phyloP scores from a whole-genome alignment of 2,888 invertebrate genomes.

The Sesia apiformis region DNA sequence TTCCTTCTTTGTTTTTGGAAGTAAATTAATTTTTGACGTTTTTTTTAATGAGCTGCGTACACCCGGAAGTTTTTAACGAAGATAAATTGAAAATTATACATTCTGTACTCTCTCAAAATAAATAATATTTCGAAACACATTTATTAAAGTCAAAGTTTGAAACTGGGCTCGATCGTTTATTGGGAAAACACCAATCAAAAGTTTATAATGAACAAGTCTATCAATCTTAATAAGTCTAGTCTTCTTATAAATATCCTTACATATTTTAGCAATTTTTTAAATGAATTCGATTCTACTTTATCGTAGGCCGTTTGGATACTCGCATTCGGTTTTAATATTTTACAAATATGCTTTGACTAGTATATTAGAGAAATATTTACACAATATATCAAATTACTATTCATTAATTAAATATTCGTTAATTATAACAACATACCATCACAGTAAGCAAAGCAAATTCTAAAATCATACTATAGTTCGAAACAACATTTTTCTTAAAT shows the following conservation, averaged over 20 bases:
- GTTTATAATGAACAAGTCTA: constrained; percentile 7
- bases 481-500: no score
- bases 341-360: constrained; percentile 1
- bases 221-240: background rate
- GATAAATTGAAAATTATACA: no score
- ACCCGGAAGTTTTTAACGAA: no score
- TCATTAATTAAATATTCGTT: background rate
- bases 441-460: background rate
- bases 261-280: background rate
- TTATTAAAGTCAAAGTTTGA: constrained; percentile 29
- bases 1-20: no score
- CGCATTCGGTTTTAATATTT: constrained; percentile 18
- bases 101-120: no score
- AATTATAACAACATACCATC: background rate
- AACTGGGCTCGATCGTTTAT: constrained; percentile 55
- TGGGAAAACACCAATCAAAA: constrained; percentile 33
- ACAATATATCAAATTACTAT: constrained; percentile 1
- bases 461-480: background rate
- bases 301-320: constrained; percentile 56
- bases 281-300: constrained; percentile 1
- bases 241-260: constrained; percentile 4
- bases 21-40: no score
- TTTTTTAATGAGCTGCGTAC: no score
- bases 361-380: constrained; percentile 1
- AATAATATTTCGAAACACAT: no score